Base-by-base conservation (phyloP, 2,113 vertebrate genomes). In the Fulmarus glacialis region DNA sequence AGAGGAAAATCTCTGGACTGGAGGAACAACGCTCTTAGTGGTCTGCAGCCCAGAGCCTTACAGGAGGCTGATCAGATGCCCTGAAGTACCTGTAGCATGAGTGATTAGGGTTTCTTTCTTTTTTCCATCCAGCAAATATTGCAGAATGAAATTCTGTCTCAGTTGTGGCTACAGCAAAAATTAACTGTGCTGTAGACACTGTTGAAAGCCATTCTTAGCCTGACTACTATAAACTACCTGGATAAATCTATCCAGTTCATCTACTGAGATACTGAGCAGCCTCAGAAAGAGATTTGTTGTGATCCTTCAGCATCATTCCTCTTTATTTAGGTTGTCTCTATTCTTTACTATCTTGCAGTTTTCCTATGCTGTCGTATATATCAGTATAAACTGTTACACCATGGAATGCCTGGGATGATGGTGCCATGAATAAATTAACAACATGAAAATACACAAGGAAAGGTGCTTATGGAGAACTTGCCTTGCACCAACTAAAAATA, bases 371-470 rank as follows among this genome's bases (percentile, higher is more conserved):
- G 73, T 85, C 82, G 55, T 38, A 67, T 74, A 24, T 38, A 90
- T 53, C 38, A 48, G 67, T 53, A 77, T 73, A 97, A 97, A 94
- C 90, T 92, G 88, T 85, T 88, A 94, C 55, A 71, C 80, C 68
- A 89, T 73, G 75, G 53, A 88, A 85, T 42, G 87, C 42, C 90
- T 93, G 90, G 59, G 58, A 86, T 80, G 89, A 75, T 95, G 29
- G 82, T 90, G 92, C 82, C 85, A 74, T 94, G 95, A 95, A 92
- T 94, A 96, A 94, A 97, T 94, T 94, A 81, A 85, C 82, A 92
- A 60, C 7, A 3, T 66, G 87, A 85, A 89, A 85, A 73, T 66
- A 32, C 27, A 58, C 32, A 27, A 62, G 67, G 30, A 85, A 85
- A 96, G 45, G 79, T 85, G 50, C 53, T 90, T 83, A 32, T 73